Percentiles rank a stretch among this genome's conserved stretches.
Conservation (phyloP, 1,140 invertebrate species). For the Aethina tumida region DNA sequence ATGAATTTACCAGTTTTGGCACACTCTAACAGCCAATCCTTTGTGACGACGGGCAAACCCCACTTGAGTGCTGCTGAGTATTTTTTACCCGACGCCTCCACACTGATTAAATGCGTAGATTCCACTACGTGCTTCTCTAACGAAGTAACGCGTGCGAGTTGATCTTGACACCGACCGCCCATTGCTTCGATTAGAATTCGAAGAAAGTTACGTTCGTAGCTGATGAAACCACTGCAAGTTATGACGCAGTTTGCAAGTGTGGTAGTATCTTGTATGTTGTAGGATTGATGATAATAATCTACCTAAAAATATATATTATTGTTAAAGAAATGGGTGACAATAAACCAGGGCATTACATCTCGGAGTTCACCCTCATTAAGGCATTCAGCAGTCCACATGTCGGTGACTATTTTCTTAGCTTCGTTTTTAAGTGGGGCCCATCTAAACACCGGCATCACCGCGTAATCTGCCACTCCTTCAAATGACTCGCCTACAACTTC, state of each 20-base stretch:
- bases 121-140: slow-evolving; percentile 39
- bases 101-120: slow-evolving; percentile 71
- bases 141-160: slow-evolving; percentile 47
- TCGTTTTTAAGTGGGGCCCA: slow-evolving; percentile 16
- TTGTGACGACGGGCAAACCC: slow-evolving; percentile 63
- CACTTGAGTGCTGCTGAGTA: slow-evolving; percentile 77
- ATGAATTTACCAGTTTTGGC: slow-evolving; percentile 37
- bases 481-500: slow-evolving; percentile 36
- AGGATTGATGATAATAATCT: slow-evolving; percentile 56
- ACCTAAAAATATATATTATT: slow-evolving; percentile 43
- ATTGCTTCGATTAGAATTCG: slow-evolving; percentile 54
- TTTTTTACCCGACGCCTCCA: slow-evolving; percentile 62
- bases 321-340: slow-evolving; percentile 4
- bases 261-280: slow-evolving; percentile 27
- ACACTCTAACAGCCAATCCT: slow-evolving; percentile 69
- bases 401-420: slow-evolving; percentile 43
- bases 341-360: neutral
- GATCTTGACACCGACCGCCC: slow-evolving; percentile 61
- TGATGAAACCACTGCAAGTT: slow-evolving; percentile 63
- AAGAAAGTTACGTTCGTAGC: slow-evolving; percentile 60
- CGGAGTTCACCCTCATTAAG: slow-evolving; percentile 40
- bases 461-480: slow-evolving; percentile 45
- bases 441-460: slow-evolving; percentile 39
- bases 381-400: slow-evolving; percentile 52
- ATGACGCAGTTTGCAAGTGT: slow-evolving; percentile 63